phyloP scores from a whole-genome alignment of 2,797 vertebrate genomes.

The Thripadectes ignobilis region DNA sequence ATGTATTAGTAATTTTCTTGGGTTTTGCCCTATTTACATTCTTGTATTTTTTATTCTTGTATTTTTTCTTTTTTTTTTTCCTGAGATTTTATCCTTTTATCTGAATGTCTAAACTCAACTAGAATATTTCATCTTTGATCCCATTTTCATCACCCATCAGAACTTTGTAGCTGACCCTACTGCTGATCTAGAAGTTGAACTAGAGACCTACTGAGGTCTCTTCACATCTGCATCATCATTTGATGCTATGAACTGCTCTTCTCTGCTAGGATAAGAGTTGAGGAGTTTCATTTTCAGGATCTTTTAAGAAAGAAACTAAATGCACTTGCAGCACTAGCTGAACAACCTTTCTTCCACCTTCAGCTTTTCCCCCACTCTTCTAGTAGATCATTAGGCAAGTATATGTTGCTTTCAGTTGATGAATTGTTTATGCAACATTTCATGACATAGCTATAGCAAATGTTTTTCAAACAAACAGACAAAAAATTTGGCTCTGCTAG shows the following conservation, averaged over 20 bases:
- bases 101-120: neutral
- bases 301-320: neutral
- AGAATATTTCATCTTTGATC: neutral
- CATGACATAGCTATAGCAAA: neutral
- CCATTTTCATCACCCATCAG: neutral
- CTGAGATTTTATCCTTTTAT: neutral
- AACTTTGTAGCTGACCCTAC: neutral
- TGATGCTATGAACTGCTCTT: neutral
- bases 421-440: neutral
- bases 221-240: neutral
- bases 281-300: neutral
- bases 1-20: neutral
- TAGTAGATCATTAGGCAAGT: neutral
- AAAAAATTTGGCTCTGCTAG: neutral
- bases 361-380: neutral
- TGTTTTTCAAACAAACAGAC: neutral
- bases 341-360: neutral
- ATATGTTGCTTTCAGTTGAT: neutral
- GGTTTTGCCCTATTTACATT: neutral
- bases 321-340: neutral
- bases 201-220: neutral
- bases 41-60: fast-evolving
- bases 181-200: neutral
- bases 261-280: neutral
- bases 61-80: neutral